Evolutionary conservation across 2,888 invertebrate species (phyloP).

Genomic region (Lithophane leautieri): DNA sequence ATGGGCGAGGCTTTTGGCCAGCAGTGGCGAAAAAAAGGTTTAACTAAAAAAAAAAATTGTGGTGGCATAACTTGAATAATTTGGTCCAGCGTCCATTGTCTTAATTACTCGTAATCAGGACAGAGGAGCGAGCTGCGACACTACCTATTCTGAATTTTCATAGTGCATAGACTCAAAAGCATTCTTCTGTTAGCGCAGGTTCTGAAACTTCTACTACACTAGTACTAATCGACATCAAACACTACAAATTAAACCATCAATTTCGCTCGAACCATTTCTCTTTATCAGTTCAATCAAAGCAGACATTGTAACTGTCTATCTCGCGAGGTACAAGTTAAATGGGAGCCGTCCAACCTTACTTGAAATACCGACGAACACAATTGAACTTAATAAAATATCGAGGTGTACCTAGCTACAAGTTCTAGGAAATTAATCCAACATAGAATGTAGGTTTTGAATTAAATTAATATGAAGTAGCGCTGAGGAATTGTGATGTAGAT

Average conservation of each 20-base stretch:
- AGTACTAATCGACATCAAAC: constrained; percentile 1
- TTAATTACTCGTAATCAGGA: background rate
- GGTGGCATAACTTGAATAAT: no score
- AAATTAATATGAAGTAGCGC: constrained; percentile 51
- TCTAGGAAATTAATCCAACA: constrained; percentile 55
- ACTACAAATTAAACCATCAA: constrained; percentile 26
- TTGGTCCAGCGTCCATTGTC: no score
- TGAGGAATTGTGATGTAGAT: constrained; percentile 46
- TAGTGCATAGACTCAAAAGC: background rate
- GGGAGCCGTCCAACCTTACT: constrained; percentile 24
- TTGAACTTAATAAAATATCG: constrained; percentile 43
- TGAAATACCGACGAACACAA: constrained; percentile 26
- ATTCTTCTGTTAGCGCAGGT: background rate
- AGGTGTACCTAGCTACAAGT: constrained; percentile 19
- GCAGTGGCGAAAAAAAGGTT: no score
- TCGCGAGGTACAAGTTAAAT: constrained; percentile 45
- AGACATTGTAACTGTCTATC: constrained; percentile 44
- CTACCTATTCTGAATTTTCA: background rate
- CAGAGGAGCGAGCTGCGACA: no score
- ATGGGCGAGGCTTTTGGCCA: no score
- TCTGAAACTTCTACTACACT: background rate
- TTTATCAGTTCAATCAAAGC: constrained; percentile 41
- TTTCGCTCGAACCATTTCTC: constrained; percentile 36
- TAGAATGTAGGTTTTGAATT: constrained; percentile 57
- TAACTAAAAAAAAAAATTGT: no score